Percentiles rank a stretch among this genome's conserved stretches.
These are phyloP conservation scores for Meandrina meandrites DNA, from an alignment of 92 coral and sea anemone species.

Conservation along the genomic window DNA sequence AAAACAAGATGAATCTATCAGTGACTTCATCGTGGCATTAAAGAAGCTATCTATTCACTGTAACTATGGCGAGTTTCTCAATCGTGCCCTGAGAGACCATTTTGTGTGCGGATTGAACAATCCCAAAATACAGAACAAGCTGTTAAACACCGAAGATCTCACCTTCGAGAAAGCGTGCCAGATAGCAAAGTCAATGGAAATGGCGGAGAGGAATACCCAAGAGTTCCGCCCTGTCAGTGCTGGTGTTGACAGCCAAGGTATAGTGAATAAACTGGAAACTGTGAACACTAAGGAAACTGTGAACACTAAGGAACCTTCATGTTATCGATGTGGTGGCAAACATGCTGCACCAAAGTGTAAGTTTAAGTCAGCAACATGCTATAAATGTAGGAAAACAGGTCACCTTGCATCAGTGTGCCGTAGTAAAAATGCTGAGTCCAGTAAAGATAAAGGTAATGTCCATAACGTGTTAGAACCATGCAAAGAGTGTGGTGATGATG, in stretches of 20 bases:
- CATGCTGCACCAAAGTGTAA: not conserved
- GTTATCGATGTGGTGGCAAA: not conserved
- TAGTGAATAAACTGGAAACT: not conserved
- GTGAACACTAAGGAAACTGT: not conserved
- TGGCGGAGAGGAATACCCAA: constrained; percentile 65
- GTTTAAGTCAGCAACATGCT: not conserved
- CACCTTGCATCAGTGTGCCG: too few relatives aligned
- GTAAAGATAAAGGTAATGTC: too few relatives aligned
- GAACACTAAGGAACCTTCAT: not conserved
- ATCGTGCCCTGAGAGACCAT: constrained; percentile 50
- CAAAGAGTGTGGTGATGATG: too few relatives aligned
- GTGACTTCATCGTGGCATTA: constrained; percentile 47
- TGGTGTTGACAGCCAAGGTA: not conserved
- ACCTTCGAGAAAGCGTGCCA: constrained; percentile 58
- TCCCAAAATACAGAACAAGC: constrained; percentile 54
- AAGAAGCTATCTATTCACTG: constrained; percentile 64
- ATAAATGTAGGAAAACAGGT: too few relatives aligned
- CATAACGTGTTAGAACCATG: too few relatives aligned
- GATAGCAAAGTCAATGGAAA: constrained; percentile 63
- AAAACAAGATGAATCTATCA: constrained; percentile 47
- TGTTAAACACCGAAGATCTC: constrained; percentile 39
- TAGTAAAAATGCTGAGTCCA: too few relatives aligned
- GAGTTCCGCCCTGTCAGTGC: constrained; percentile 62
- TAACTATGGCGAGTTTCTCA: constrained; percentile 55
- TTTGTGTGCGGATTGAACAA: constrained; percentile 59